Evolutionary conservation across 2,113 vertebrate species (phyloP).

Genomic region (Pungitius pungitius): DNA sequence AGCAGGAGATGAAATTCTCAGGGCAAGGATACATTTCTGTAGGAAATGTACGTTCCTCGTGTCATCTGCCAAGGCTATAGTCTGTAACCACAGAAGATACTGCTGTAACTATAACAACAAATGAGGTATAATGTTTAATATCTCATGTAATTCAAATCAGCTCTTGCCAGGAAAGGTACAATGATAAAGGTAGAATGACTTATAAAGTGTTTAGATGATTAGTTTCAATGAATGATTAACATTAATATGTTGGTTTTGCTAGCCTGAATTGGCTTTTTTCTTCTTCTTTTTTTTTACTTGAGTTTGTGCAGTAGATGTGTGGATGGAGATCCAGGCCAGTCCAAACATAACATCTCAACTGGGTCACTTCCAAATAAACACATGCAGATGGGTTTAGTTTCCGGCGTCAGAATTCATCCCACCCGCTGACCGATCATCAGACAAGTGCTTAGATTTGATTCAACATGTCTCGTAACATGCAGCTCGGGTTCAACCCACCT

Average conservation of each 20-base stretch:
- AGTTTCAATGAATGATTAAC: background rate
- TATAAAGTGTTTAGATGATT: background rate
- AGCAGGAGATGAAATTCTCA: conserved; percentile 72
- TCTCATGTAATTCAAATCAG: conserved; percentile 3
- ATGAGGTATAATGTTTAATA: conserved; percentile 11
- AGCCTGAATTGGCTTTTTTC: background rate
- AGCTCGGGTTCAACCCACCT: too few species aligned
- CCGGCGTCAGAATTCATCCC: background rate
- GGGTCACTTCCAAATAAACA: background rate
- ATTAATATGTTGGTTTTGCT: background rate
- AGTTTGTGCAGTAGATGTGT: background rate
- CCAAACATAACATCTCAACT: background rate
- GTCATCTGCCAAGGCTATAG: conserved; percentile 46
- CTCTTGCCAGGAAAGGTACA: background rate
- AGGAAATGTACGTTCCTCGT: conserved; percentile 61
- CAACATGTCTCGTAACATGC: too few species aligned
- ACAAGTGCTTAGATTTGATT: background rate
- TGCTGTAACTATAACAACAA: background rate
- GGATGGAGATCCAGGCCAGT: background rate
- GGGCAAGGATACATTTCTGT: conserved; percentile 72
- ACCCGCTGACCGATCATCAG: background rate
- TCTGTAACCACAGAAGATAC: conserved; percentile 18
- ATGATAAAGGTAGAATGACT: background rate
- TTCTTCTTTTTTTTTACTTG: conserved; percentile 10
- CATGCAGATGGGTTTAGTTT: background rate